Evolutionary conservation across 2,888 invertebrate genomes (phyloP).

Genomic region (Phyllotreta cruciferae): DNA sequence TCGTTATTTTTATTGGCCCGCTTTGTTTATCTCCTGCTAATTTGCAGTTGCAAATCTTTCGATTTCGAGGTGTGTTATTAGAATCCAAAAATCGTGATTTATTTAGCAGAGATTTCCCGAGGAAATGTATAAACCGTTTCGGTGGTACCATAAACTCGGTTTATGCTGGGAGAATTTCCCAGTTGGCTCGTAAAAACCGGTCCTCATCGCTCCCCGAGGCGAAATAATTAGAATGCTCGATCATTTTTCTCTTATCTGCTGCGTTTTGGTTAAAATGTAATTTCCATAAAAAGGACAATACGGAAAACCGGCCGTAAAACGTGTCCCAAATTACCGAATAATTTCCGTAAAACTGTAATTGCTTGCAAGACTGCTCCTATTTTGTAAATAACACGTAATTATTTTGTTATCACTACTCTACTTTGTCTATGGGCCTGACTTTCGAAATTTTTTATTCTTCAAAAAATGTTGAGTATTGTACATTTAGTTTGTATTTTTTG

Average conservation of each 20-base stretch:
- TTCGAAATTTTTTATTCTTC: no score
- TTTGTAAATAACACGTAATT: no score
- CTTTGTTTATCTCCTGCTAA: neutral
- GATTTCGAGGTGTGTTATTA: no score
- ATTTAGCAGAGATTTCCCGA: conserved; percentile 16
- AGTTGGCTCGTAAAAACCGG: conserved; percentile 36
- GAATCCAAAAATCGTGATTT: no score
- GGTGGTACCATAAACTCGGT: conserved; percentile 30
- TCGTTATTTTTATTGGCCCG: conserved; percentile 25
- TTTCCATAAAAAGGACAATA: conserved; percentile 23
- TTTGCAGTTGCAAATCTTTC: neutral
- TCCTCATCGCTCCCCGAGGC: conserved; percentile 43
- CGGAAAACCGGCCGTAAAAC: no score
- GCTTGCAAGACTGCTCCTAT: no score
- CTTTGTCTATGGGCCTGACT: no score
- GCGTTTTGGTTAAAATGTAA: conserved; percentile 35
- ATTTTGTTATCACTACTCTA: no score
- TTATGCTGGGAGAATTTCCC: conserved; percentile 37
- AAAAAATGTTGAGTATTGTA: no score
- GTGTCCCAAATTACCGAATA: no score
- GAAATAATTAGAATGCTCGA: conserved; percentile 44
- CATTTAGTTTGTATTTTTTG: no score
- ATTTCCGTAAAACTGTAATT: no score
- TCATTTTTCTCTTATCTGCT: conserved; percentile 45
- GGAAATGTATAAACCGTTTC: conserved; percentile 33